Base-by-base conservation (phyloP, 2,113 vertebrate genomes). In the Pitta sordida region DNA sequence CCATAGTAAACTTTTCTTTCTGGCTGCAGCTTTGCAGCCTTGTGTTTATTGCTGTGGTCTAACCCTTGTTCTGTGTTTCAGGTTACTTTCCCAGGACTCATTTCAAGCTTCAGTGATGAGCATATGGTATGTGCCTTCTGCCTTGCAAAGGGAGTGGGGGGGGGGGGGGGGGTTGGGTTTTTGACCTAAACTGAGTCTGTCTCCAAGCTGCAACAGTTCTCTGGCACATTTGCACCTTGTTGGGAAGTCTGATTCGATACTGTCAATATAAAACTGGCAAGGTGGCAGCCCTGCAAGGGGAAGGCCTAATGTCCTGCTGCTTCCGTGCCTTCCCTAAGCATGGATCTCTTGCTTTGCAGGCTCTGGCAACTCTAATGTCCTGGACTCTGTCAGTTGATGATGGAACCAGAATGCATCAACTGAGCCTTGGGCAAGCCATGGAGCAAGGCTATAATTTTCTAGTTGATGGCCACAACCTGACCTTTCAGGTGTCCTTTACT, bases 341-440 rank as follows among this genome's bases (percentile, higher is more conserved):
- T 56, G 23, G 4, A 7, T 85, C 51, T 69, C 37, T 24, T 63
- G 34, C 34, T 67, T 70, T 92, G 53, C 62, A 97, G 96, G 26
- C 14, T 30, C 36, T 27, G 39, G 37, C 2, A 15, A 0, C 64
- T 68, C 60, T 20, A 3, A 41, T 46, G 68, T 77, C 93, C 32
- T 98, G 98, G 97, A 84, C 37, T 15, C 9, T 98, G 39, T 75
- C 67, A 23, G 10, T 98, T 65, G 90, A 96, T 73, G 93, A 97
- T 49, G 93, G 94, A 21, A 76, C 34, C 5, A 76, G 14, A 70
- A 13, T 16, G 9, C 65, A 91, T 22, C 88, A 44, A 24, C 56
- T 98, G 29, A 94, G 76, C 43, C 64, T 96, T 21, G 30, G 18
- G 4, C 88, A 98, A 56, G 97, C 97, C 26, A 13, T 86, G 34